Evolutionary conservation across 2,797 vertebrate genomes (phyloP).

Genomic region (Pogonophryne albipinna): DNA sequence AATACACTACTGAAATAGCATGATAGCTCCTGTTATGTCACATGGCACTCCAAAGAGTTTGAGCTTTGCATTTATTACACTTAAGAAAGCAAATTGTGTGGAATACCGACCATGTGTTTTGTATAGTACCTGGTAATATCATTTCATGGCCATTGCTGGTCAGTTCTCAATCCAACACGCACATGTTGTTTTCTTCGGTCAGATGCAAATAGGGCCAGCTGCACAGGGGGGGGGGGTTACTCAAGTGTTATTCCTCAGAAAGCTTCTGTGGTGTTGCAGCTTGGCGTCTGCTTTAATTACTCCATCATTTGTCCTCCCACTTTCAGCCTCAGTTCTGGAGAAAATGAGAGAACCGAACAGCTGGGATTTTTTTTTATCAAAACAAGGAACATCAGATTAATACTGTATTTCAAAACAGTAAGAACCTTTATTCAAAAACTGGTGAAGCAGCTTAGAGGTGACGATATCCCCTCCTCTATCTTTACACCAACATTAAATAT

Average conservation of each 20-base stretch:
- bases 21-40: conserved; percentile 45
- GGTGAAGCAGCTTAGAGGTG: neutral
- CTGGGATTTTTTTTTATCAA: neutral
- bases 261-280: conserved; percentile 39
- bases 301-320: conserved; percentile 67
- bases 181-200: conserved; percentile 21
- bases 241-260: conserved; percentile 35
- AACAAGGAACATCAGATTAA: conserved; percentile 6
- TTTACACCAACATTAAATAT: neutral
- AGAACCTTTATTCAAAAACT: neutral
- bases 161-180: neutral
- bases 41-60: conserved; percentile 24
- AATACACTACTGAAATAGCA: conserved; percentile 16
- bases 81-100: neutral
- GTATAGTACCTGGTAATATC: neutral
- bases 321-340: conserved; percentile 46
- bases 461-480: neutral
- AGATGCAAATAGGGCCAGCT: conserved; percentile 10
- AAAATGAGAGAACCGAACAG: conserved; percentile 15
- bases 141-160: conserved; percentile 7
- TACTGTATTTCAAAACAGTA: neutral
- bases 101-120: neutral
- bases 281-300: conserved; percentile 58
- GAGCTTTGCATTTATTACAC: conserved; percentile 8
- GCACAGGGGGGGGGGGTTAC: conserved; percentile 15